A percentile compares a stretch with the other conserved stretches of the same genome.
Conservation (phyloP, 37 sponge, comb jelly and placozoan genomes). For the Cladorhizidae sp. region DNA sequence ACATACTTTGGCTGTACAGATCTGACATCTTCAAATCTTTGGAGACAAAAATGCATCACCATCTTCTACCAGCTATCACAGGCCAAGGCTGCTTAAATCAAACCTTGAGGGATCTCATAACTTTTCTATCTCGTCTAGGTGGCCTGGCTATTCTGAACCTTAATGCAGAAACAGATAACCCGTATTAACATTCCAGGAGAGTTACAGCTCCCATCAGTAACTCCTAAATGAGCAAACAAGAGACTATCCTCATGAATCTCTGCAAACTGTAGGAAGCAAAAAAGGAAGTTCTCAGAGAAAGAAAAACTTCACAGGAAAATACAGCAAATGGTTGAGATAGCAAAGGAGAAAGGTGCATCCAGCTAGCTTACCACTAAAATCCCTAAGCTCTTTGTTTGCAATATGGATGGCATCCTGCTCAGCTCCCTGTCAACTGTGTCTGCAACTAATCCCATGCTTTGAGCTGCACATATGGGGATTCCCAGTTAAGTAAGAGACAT, state of each 20-base stretch:
- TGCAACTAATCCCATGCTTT: neutral
- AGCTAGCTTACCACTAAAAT: neutral
- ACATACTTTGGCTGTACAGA: neutral
- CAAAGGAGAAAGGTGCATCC: neutral
- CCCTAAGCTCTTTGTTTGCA: neutral
- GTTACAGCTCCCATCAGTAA: neutral
- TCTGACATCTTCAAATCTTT: neutral
- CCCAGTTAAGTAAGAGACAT: conserved; percentile 40
- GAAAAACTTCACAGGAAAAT: neutral
- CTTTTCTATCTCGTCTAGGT: neutral
- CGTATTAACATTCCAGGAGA: neutral
- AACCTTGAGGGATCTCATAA: neutral
- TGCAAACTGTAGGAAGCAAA: neutral
- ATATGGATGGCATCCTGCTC: neutral
- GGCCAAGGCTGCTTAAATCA: neutral
- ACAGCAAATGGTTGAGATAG: neutral
- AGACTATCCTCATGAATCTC: neutral
- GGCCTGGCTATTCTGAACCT: neutral
- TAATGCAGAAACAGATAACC: neutral
- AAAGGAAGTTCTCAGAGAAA: neutral
- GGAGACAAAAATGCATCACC: neutral
- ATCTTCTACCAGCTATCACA: neutral
- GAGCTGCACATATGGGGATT: conserved; percentile 12
- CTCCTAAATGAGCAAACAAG: neutral
- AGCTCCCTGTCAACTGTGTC: neutral